Evolutionary conservation across 2,113 vertebrate species (phyloP).

Genomic region (Atrichornis clamosus): DNA sequence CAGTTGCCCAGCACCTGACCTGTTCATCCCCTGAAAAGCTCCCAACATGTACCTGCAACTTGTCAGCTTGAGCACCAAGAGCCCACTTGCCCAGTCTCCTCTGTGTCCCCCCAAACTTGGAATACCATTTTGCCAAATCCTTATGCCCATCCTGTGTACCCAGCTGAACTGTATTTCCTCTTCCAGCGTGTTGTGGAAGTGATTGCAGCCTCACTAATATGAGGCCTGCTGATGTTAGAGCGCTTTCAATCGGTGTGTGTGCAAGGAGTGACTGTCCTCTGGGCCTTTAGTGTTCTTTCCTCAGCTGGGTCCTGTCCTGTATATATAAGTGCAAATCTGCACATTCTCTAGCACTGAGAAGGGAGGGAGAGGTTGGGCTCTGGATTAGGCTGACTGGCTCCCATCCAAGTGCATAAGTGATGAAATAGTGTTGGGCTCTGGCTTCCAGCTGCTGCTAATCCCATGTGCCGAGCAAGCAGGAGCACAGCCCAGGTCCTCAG

Average conservation of each 20-base stretch:
- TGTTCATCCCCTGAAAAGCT: neutral
- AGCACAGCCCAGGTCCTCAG: neutral
- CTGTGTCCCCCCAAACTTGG: neutral
- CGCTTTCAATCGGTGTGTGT: neutral
- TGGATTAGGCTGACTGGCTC: constrained; percentile 31
- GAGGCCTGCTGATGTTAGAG: neutral
- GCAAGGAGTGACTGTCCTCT: neutral
- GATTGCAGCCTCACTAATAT: neutral
- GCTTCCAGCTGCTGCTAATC: constrained; percentile 52
- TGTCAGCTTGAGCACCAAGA: neutral
- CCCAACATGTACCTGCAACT: neutral
- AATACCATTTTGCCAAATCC: neutral
- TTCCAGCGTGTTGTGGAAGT: neutral
- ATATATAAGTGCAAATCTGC: constrained; percentile 25
- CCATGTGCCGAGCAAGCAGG: neutral
- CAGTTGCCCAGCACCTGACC: neutral
- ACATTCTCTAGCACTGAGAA: constrained; percentile 24
- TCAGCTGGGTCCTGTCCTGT: neutral
- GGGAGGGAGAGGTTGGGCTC: constrained; percentile 1
- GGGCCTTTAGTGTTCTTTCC: neutral
- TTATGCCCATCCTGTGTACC: neutral
- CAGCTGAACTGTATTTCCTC: neutral
- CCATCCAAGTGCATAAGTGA: constrained; percentile 15
- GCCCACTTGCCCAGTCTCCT: neutral
- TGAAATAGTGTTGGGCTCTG: constrained; percentile 30